A percentile compares a stretch with the other conserved stretches of the same genome.
phyloP scores from a whole-genome alignment of 2,113 vertebrate species.

The Suncus etruscus region DNA sequence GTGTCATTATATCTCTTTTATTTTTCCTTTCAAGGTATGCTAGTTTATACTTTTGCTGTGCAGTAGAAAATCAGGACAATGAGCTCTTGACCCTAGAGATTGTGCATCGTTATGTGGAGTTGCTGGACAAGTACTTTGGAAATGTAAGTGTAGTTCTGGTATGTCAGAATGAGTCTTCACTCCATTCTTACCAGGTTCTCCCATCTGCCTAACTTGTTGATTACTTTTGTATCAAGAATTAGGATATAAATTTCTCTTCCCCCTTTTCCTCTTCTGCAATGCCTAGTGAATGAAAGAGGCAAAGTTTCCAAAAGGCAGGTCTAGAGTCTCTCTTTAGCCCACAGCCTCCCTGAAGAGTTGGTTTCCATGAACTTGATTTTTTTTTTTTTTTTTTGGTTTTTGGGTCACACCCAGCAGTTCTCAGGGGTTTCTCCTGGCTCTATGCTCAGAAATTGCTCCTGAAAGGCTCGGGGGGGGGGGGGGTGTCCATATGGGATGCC shows the following conservation, averaged over 20 bases:
- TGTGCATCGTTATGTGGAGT: slow-evolving; percentile 95
- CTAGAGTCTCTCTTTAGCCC: background rate
- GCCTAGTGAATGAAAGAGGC: slow-evolving; percentile 19
- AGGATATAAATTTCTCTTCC: background rate
- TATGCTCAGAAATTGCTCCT: no score
- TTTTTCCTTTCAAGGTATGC: slow-evolving; percentile 91
- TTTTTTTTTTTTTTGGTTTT: no score
- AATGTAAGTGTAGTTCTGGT: slow-evolving; percentile 90
- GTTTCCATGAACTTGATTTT: background rate
- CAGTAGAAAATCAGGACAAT: slow-evolving; percentile 93
- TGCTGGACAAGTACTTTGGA: slow-evolving; percentile 97
- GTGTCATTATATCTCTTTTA: slow-evolving; percentile 12
- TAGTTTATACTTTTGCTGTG: slow-evolving; percentile 95
- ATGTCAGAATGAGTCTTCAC: background rate
- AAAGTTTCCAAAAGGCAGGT: background rate
- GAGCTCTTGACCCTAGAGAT: slow-evolving; percentile 95
- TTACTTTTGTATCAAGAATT: background rate
- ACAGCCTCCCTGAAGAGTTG: background rate
- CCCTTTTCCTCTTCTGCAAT: background rate
- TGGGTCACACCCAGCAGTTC: no score
- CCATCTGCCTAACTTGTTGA: background rate
- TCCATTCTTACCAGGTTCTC: background rate
- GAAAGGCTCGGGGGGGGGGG: no score
- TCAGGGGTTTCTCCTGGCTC: no score
- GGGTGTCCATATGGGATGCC: no score